These are phyloP conservation scores for Tachyglossus aculeatus DNA, from an alignment of 2,797 vertebrate species.

Conservation along the genomic window DNA sequence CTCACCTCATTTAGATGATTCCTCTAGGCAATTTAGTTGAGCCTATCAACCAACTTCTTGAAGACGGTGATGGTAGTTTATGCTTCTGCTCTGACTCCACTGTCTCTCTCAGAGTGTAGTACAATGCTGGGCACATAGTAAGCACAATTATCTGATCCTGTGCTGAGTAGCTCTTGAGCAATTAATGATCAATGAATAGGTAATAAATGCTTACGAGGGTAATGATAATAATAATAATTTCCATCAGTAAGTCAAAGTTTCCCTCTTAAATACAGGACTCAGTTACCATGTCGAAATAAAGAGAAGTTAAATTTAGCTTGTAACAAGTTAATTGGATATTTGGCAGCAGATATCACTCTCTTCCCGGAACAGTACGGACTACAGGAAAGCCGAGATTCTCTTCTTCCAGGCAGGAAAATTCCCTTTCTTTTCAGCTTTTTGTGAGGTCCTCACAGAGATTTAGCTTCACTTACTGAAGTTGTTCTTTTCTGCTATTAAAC, in stretches of 20 bases:
- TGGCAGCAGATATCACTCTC: neutral
- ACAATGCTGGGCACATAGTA: too few species aligned
- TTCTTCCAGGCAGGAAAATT: neutral
- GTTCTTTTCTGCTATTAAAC: constrained; percentile 20
- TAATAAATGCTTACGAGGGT: too few species aligned
- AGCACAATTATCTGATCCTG: too few species aligned
- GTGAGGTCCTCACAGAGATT: constrained; percentile 2
- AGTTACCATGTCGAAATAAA: neutral
- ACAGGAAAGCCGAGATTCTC: neutral
- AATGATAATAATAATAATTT: constrained; percentile 1
- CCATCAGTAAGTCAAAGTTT: neutral
- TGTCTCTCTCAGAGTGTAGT: too few species aligned
- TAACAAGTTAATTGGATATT: neutral
- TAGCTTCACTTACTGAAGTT: constrained; percentile 18
- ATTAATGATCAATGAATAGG: too few species aligned
- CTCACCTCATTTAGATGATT: too few species aligned
- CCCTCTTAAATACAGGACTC: neutral
- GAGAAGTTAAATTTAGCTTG: constrained; percentile 1
- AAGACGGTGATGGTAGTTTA: too few species aligned
- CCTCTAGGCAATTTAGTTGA: too few species aligned
- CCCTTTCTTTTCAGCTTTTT: neutral
- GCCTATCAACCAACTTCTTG: too few species aligned
- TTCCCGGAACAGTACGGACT: constrained; percentile 3
- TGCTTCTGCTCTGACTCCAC: too few species aligned
- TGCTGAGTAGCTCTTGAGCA: neutral